These are phyloP conservation scores for Catostylus mosaicus DNA, from an alignment of 30 jellyfish, hydroid and myxozoan species.

Conservation along the genomic window DNA sequence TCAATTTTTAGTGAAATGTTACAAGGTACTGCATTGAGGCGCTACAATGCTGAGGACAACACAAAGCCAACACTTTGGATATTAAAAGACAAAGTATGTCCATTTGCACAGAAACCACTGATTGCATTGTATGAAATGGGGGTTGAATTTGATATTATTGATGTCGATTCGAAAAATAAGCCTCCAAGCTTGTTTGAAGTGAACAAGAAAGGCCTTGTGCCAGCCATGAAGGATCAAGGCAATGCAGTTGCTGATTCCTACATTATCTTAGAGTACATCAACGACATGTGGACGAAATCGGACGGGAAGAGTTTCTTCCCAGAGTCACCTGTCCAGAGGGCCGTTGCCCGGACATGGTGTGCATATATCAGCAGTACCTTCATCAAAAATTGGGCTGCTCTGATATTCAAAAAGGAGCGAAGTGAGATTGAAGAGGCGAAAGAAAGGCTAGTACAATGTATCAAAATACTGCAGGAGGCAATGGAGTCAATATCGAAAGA, in stretches of 20 bases:
- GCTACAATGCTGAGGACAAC: conserved; percentile 25
- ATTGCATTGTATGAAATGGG: conserved; percentile 57
- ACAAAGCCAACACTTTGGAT: conserved; percentile 59
- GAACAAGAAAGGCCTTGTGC: conserved; percentile 76
- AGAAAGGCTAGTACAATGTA: conserved; percentile 5
- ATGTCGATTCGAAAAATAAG: conserved; percentile 55
- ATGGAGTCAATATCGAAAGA: conserved; percentile 16
- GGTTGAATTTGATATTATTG: conserved; percentile 45
- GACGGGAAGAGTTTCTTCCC: conserved; percentile 43
- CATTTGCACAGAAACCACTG: conserved; percentile 62
- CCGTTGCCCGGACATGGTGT: conserved; percentile 61
- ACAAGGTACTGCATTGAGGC: conserved; percentile 31
- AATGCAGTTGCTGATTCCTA: conserved; percentile 41
- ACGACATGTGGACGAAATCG: conserved; percentile 70
- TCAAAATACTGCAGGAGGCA: conserved; percentile 29
- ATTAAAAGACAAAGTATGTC: conserved; percentile 45
- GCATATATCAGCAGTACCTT: conserved; percentile 26
- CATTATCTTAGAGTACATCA: conserved; percentile 56
- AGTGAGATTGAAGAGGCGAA: conserved; percentile 42
- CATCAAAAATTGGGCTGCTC: neutral
- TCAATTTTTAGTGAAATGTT: too few species aligned
- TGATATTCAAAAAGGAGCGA: conserved; percentile 21
- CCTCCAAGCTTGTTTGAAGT: conserved; percentile 69
- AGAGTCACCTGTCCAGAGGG: conserved; percentile 37
- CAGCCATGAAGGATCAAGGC: conserved; percentile 75